phyloP scores from a whole-genome alignment of 2,888 invertebrate genomes.

The Heliconius erato region DNA sequence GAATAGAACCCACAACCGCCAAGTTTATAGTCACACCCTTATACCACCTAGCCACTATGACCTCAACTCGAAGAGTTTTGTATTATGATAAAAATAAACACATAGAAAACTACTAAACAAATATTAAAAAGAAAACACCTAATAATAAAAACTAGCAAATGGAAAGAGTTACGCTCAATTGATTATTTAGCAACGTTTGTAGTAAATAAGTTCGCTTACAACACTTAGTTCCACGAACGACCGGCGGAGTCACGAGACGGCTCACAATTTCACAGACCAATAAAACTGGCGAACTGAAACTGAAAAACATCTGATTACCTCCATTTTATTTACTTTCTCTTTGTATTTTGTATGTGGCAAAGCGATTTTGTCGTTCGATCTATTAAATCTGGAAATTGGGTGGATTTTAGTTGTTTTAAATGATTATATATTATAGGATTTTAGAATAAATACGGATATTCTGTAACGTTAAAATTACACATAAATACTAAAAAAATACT shows the following conservation, averaged over 20 bases:
- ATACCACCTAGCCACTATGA: no score
- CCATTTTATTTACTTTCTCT: conserved; percentile 2
- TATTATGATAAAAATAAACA: neutral
- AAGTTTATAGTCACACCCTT: no score
- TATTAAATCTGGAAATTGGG: neutral
- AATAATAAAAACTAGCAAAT: neutral
- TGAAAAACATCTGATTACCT: conserved; percentile 24
- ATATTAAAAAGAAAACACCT: neutral
- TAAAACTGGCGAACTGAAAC: conserved; percentile 32
- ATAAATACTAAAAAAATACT: no score
- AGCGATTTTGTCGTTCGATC: neutral
- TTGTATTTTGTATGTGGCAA: conserved; percentile 1
- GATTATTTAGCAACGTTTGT: conserved; percentile 8
- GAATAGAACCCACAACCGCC: no score
- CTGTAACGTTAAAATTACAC: no score
- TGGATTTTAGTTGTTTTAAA: neutral
- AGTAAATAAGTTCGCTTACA: conserved; percentile 30
- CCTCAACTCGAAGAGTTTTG: no score
- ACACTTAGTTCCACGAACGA: conserved; percentile 32
- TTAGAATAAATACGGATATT: no score
- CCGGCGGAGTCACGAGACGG: conserved; percentile 36
- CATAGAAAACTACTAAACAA: neutral
- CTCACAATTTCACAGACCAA: conserved; percentile 41
- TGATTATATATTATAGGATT: no score
- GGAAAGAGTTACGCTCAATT: conserved; percentile 7